These are phyloP conservation scores for Platorchestia sp. DNA, from an alignment of 1,140 invertebrate species.

Conservation along the genomic window DNA sequence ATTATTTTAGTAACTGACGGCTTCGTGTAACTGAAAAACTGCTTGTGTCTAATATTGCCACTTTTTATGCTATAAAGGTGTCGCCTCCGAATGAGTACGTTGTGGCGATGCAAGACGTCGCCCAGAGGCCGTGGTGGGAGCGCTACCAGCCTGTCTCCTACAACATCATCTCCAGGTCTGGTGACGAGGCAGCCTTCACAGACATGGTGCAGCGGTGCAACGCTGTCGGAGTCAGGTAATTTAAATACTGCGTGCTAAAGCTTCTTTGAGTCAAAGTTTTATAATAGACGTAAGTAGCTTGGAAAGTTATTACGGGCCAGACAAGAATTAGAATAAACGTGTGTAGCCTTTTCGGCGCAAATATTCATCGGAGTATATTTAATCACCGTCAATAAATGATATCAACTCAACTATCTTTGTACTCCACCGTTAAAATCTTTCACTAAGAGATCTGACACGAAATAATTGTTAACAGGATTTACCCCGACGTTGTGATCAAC, in stretches of 20 bases:
- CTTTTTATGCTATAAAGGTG: too few species aligned
- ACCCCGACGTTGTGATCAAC: slow-evolving; percentile 64
- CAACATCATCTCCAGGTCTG: slow-evolving; percentile 82
- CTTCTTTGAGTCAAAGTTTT: not conserved
- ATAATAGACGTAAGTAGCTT: not conserved
- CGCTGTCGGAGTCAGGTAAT: slow-evolving; percentile 73
- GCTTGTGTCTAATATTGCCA: too few species aligned
- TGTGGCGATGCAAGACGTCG: not conserved
- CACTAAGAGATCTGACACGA: not conserved
- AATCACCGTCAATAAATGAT: too few species aligned
- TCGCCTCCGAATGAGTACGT: slow-evolving; percentile 43
- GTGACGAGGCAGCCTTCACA: slow-evolving; percentile 76
- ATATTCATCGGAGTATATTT: not conserved
- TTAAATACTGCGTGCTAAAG: not conserved
- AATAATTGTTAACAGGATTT: slow-evolving; percentile 70
- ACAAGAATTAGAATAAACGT: not conserved
- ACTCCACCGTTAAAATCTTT: not conserved
- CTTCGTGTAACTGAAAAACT: too few species aligned
- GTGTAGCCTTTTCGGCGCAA: not conserved
- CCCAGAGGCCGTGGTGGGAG: slow-evolving; percentile 80
- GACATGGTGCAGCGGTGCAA: slow-evolving; percentile 76
- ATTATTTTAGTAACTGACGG: too few species aligned
- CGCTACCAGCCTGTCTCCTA: slow-evolving; percentile 91
- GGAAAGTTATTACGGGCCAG: not conserved
- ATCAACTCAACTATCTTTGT: not conserved